A percentile compares a stretch with the other conserved stretches of the same genome.
These are phyloP conservation scores for Teleogryllus occipitalis DNA, from an alignment of 1,140 invertebrate genomes.

Conservation along the genomic window DNA sequence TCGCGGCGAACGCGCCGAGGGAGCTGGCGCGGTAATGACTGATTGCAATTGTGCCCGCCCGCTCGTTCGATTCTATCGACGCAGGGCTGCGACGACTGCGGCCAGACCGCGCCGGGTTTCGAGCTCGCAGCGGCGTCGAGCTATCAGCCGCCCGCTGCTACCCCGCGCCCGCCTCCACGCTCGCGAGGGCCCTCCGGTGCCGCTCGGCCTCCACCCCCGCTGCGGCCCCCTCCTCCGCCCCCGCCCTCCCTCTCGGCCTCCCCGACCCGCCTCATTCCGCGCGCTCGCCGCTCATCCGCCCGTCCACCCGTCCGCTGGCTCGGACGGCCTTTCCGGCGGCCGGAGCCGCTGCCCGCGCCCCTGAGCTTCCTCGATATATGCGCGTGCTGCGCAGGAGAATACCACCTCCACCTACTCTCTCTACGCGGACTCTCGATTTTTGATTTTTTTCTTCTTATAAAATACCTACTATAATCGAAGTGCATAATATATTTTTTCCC, in stretches of 20 bases:
- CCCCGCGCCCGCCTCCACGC: background rate
- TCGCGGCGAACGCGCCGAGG: background rate
- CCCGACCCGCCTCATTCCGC: too few relatives aligned
- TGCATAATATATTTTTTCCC: too few relatives aligned
- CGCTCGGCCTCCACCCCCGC: background rate
- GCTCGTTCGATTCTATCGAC: slow-evolving; percentile 3
- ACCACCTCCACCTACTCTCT: too few relatives aligned
- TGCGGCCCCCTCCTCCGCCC: too few relatives aligned
- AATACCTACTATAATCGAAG: too few relatives aligned
- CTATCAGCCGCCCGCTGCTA: background rate
- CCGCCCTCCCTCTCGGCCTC: too few relatives aligned
- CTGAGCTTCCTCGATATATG: too few relatives aligned
- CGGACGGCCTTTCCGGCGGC: background rate
- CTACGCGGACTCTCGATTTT: too few relatives aligned
- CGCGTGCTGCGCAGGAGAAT: too few relatives aligned
- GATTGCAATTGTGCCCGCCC: slow-evolving; percentile 2
- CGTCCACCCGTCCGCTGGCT: background rate
- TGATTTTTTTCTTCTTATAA: too few relatives aligned
- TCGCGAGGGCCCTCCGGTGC: too few relatives aligned
- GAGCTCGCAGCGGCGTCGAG: background rate
- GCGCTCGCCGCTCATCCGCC: background rate
- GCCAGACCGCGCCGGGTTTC: background rate
- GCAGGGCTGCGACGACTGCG: background rate
- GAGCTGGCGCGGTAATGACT: slow-evolving; percentile 2
- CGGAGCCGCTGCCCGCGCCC: too few relatives aligned